Percentiles rank a stretch among this genome's conserved stretches.
phyloP scores from a whole-genome alignment of 2,113 vertebrate species.

The Indicator indicator region DNA sequence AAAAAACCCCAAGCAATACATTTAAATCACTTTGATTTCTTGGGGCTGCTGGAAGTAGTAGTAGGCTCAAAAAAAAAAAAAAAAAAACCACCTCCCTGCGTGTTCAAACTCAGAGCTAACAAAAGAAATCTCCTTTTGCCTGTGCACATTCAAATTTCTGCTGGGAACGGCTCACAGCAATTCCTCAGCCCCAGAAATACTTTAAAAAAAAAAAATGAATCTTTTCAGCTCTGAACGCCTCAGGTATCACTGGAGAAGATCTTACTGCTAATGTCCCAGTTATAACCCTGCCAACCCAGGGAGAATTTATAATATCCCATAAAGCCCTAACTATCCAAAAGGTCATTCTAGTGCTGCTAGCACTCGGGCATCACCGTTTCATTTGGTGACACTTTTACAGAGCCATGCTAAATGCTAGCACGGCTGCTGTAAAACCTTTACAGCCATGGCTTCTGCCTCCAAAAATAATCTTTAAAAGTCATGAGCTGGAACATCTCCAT shows the following conservation, averaged over 20 bases:
- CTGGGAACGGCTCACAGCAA: background rate
- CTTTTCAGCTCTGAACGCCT: background rate
- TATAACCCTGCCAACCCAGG: background rate
- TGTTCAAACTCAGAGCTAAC: background rate
- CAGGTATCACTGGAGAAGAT: background rate
- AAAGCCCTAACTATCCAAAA: constrained; percentile 46
- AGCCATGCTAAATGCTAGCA: constrained; percentile 8
- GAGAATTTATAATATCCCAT: constrained; percentile 51
- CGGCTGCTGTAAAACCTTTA: constrained; percentile 46
- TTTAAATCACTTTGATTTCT: background rate
- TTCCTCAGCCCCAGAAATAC: background rate
- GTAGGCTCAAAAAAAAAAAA: background rate
- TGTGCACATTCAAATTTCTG: fast-evolving
- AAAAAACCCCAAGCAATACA: background rate
- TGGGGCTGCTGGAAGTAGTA: background rate
- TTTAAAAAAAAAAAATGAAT: too few species aligned
- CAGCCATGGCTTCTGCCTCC: background rate
- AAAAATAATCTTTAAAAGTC: constrained; percentile 41
- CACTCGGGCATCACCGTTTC: background rate
- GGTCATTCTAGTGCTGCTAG: constrained; percentile 16
- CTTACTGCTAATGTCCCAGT: background rate
- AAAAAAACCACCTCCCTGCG: background rate
- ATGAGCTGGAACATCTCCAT: constrained; percentile 19
- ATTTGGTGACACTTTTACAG: constrained; percentile 56
- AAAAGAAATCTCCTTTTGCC: background rate